Percentiles rank a stretch among this genome's conserved stretches.
These are phyloP conservation scores for Excalfactoria chinensis DNA, from an alignment of 2,113 vertebrate species.

Conservation along the genomic window DNA sequence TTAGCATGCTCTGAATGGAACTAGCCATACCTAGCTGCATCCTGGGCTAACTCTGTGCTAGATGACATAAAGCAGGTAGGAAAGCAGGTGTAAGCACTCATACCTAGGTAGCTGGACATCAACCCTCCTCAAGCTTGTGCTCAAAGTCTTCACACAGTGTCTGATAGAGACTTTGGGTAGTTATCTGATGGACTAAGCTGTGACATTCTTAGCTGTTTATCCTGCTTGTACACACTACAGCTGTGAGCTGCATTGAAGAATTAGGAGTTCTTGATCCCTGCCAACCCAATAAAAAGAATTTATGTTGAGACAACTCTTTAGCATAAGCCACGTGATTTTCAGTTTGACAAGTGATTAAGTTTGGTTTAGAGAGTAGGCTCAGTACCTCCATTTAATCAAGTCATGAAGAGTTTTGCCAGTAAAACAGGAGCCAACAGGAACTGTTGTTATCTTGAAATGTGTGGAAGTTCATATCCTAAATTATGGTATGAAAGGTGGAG, in stretches of 20 bases:
- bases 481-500: background rate
- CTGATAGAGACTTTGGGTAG: background rate
- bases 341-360: background rate
- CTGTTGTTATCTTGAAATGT: background rate
- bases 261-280: background rate
- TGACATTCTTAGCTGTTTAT: background rate
- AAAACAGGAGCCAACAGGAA: background rate
- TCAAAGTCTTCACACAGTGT: background rate
- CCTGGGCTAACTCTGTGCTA: background rate
- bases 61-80: background rate
- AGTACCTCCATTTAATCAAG: background rate
- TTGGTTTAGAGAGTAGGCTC: background rate
- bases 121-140: background rate
- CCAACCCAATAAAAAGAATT: background rate
- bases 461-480: background rate
- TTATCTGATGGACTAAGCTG: background rate
- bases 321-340: background rate
- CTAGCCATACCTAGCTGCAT: background rate
- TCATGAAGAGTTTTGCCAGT: background rate
- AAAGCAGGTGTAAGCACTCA: background rate
- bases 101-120: background rate
- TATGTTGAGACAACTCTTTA: background rate
- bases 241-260: background rate
- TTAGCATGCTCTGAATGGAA: background rate
- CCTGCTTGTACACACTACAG: background rate